Base-by-base conservation (phyloP, 2,888 invertebrate species). In the Ceriagrion tenellum region DNA sequence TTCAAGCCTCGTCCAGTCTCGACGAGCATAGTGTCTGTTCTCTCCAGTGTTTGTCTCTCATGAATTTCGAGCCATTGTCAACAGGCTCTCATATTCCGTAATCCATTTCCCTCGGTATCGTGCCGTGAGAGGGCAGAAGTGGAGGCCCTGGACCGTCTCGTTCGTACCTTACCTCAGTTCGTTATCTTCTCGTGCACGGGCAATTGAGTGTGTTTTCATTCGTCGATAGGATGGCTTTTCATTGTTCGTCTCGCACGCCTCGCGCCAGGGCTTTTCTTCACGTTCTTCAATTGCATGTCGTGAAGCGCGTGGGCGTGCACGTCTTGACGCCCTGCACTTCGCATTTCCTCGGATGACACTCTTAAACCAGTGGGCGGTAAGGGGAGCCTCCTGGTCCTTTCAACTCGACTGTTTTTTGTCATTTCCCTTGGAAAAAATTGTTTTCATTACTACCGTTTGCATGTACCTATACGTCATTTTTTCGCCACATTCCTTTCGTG, bases 151-250 rank as follows among this genome's bases (percentile, higher is more conserved):
- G 35, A 81, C 30, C 35, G 35, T 16, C 81, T 18, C 30, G 30
- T 81, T 18, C 30, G 30, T 81, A 13, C 81, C 81, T 30, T 81
- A 35, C 30, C 18, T 16, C 81, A 35, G 35, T 81, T 81, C 81
- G 81, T 81, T 81, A 81, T 81, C 81, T 35, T 81, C 30, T 81
- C 81, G 30, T 81, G 30, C 35, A 81, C 81, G 81, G 81, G 81
- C 30, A n/a, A 81, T 81, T 81, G 35, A 81, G 81, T 13, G n/a
- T 81, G 81, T 81, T 81, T 23, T 81, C 26, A 81, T 81, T 81
- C 81, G 81, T 35, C 23, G n/a, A n/a, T 35, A 3, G 81, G 30
- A 35, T 81, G 81, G 35, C 13, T 18, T 81, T 81, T 4, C 81
- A 81, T 30, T 81, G 81, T 81, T n/a, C 81, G n/a, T 35, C 81